Percentiles rank a stretch among this genome's conserved stretches.
Conservation (phyloP, 2,888 invertebrate species). For the Drosophila mulleri region DNA sequence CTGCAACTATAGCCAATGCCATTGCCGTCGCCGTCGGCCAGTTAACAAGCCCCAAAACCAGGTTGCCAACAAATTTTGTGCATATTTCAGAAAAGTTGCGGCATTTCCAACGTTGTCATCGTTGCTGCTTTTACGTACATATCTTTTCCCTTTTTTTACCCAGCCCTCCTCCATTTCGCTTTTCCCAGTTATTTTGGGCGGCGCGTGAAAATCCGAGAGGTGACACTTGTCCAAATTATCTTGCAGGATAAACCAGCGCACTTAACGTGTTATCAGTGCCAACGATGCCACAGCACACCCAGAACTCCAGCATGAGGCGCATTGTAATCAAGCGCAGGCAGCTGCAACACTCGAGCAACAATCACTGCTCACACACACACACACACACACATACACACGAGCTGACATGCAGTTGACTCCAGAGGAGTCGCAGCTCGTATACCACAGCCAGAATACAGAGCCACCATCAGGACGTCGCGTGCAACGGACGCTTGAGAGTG, state of each 20-base stretch:
- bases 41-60: conserved; percentile 27
- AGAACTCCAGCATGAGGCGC: conserved; percentile 56
- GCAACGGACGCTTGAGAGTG: conserved; percentile 74
- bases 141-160: not conserved
- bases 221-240: conserved; percentile 82
- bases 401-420: conserved; percentile 76
- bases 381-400: conserved; percentile 2
- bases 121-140: conserved; percentile 4
- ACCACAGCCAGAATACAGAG: not conserved
- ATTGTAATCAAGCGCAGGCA: conserved; percentile 79
- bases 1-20: conserved; percentile 2
- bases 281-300: conserved; percentile 57
- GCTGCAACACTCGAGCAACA: conserved; percentile 54
- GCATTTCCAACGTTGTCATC: conserved; percentile 56
- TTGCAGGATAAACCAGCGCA: conserved; percentile 78
- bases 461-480: conserved; percentile 34
- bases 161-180: not conserved
- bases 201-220: conserved; percentile 78
- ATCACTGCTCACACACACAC: conserved; percentile 21
- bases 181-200: conserved; percentile 23
- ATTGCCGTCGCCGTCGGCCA: conserved; percentile 2
- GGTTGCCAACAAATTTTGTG: conserved; percentile 53
- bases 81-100: conserved; percentile 69
- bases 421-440: conserved; percentile 51
- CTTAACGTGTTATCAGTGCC: conserved; percentile 79